phyloP scores from a whole-genome alignment of 2,888 invertebrate genomes.

The Octonoba sinensis region DNA sequence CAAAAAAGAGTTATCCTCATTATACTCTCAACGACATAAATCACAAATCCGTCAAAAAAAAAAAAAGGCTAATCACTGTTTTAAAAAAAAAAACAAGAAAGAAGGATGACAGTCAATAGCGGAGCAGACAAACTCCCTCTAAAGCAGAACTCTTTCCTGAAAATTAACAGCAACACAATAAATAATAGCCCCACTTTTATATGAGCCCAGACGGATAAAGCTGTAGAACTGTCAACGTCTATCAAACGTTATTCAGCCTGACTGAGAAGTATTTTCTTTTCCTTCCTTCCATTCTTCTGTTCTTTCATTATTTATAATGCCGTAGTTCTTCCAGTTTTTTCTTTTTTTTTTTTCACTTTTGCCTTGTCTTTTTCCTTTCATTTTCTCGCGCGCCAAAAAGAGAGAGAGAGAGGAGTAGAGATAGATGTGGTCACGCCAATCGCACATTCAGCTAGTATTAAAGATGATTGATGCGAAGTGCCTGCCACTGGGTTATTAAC shows the following conservation, averaged over 20 bases:
- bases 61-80: slow-evolving; percentile 37
- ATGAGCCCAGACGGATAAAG: slow-evolving; percentile 38
- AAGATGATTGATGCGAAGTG: slow-evolving; percentile 61
- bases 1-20: slow-evolving; percentile 21
- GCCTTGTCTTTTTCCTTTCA: background rate
- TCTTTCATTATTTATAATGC: slow-evolving; percentile 64
- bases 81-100: slow-evolving; percentile 33
- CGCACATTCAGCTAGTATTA: slow-evolving; percentile 59
- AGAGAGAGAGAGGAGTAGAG: slow-evolving; percentile 12
- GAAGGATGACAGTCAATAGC: slow-evolving; percentile 15
- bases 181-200: slow-evolving; percentile 38
- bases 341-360: slow-evolving; percentile 6
- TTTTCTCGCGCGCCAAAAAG: background rate
- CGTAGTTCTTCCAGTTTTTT: slow-evolving; percentile 14
- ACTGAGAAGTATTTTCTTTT: slow-evolving; percentile 50
- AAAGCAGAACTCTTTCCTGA: slow-evolving; percentile 9
- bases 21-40: slow-evolving; percentile 24
- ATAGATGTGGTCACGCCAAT: slow-evolving; percentile 63
- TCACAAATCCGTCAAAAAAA: slow-evolving; percentile 31
- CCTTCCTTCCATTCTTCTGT: slow-evolving; percentile 30
- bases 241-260: slow-evolving; percentile 52
- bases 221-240: slow-evolving; percentile 61
- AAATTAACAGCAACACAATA: slow-evolving; percentile 58
- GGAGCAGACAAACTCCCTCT: background rate
- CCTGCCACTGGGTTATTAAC: slow-evolving; percentile 63